Conservation (phyloP, 35 echinoderm and acorn worm genomes). For the Lytechinus pictus region DNA sequence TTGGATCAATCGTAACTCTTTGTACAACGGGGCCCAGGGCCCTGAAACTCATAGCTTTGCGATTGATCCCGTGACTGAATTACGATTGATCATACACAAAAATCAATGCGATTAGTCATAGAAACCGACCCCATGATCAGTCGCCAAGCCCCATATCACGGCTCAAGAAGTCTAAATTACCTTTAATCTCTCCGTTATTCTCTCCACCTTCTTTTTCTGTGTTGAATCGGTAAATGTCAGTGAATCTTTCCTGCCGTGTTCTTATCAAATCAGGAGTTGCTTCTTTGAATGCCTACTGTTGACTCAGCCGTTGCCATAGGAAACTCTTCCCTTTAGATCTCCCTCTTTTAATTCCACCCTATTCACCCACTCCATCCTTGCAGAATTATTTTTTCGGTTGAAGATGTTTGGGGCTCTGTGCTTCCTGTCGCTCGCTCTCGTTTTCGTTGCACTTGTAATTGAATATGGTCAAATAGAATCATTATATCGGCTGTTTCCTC, state of each 20-base stretch:
- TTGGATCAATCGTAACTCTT: no score
- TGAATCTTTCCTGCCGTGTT: not conserved
- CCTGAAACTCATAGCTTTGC: no score
- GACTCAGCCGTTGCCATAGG: conserved; percentile 15
- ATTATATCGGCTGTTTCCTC: not conserved
- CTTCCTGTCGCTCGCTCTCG: not conserved
- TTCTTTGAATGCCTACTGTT: conserved; percentile 7
- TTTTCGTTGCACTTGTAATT: not conserved
- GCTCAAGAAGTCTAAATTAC: not conserved
- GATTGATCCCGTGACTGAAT: no score
- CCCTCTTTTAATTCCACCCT: not conserved
- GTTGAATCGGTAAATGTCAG: conserved; percentile 11
- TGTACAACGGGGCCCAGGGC: no score
- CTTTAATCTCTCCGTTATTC: not conserved
- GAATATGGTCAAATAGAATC: not conserved
- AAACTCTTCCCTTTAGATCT: not conserved
- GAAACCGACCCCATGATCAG: no score
- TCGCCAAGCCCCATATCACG: no score
- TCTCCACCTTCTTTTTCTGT: not conserved
- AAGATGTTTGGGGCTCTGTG: not conserved
- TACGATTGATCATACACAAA: no score
- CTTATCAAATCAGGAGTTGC: conserved; percentile 18
- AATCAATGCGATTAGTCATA: no score
- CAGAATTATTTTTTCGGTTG: not conserved
- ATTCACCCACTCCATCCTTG: not conserved